A percentile compares a stretch with the other conserved stretches of the same genome.
Conservation (phyloP, 2,797 vertebrate genomes). For the Staurois parvus region DNA sequence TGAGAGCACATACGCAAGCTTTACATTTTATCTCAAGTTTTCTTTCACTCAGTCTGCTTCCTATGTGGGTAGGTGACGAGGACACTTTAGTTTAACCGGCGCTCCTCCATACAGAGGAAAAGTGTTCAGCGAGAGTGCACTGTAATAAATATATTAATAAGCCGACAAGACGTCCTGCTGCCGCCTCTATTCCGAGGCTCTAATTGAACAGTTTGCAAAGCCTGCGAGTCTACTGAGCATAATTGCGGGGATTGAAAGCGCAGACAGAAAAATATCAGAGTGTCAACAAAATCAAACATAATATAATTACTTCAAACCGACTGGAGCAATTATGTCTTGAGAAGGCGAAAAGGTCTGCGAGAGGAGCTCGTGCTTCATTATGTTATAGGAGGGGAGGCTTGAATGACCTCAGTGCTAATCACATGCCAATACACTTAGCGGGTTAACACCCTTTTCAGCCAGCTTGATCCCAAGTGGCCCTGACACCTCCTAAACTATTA, state of each 20-base stretch:
- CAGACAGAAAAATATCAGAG: constrained; percentile 31
- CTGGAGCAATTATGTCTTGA: constrained; percentile 18
- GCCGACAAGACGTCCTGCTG: constrained; percentile 25
- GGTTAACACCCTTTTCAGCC: constrained; percentile 8
- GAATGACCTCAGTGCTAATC: constrained; percentile 8
- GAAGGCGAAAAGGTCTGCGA: not conserved
- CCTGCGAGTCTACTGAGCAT: not conserved
- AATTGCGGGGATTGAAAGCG: constrained; percentile 35
- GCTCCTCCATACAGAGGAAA: too few species aligned
- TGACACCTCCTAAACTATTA: not conserved
- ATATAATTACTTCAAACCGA: constrained; percentile 33
- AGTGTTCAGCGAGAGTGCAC: not conserved
- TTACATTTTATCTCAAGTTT: too few species aligned
- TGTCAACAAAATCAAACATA: constrained; percentile 29
- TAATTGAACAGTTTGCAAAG: constrained; percentile 40
- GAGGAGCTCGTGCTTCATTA: constrained; percentile 19
- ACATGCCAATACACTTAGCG: not conserved
- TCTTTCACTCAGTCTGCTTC: not conserved
- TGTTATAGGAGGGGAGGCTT: not conserved
- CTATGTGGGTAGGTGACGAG: not conserved
- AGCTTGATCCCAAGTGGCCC: not conserved
- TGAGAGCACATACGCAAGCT: too few species aligned
- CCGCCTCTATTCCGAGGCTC: constrained; percentile 1
- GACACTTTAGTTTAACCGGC: not conserved
- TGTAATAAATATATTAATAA: constrained; percentile 39